Percentiles rank a stretch among this genome's conserved stretches.
These are phyloP conservation scores for Bilobella aurantiaca DNA, from an alignment of 1,140 invertebrate genomes.

Conservation along the genomic window DNA sequence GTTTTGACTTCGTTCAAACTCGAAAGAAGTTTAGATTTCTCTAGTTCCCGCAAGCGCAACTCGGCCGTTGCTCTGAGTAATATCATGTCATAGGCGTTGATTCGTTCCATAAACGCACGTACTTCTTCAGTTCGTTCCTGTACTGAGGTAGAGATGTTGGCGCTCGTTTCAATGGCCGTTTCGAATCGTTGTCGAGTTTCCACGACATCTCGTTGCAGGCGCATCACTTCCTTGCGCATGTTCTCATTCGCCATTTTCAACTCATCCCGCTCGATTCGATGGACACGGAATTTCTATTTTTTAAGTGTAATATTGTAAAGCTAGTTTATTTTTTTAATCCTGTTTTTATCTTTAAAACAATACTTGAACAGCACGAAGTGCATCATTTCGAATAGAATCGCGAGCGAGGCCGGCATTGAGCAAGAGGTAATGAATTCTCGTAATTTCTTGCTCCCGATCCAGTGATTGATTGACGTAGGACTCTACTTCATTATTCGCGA, in stretches of 20 bases:
- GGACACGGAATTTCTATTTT: slow-evolving; percentile 21
- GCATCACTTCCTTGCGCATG: slow-evolving; percentile 17
- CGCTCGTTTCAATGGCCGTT: not conserved
- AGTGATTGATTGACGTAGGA: slow-evolving; percentile 16
- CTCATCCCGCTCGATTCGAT: slow-evolving; percentile 18
- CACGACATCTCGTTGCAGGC: slow-evolving; percentile 11
- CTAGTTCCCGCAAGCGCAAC: slow-evolving; percentile 24
- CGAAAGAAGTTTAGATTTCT: slow-evolving; percentile 21
- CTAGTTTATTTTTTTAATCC: too few species aligned
- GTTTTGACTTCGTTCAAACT: slow-evolving; percentile 20
- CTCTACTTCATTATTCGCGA: slow-evolving; percentile 22
- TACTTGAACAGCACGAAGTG: slow-evolving; percentile 13
- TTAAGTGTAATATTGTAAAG: too few species aligned
- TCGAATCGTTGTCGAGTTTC: slow-evolving; percentile 17
- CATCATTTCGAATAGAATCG: slow-evolving; percentile 26
- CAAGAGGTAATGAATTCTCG: slow-evolving; percentile 20
- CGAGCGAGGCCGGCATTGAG: slow-evolving; percentile 21
- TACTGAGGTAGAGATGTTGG: slow-evolving; percentile 10
- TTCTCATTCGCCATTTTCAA: slow-evolving; percentile 19
- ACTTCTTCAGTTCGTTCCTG: slow-evolving; percentile 28
- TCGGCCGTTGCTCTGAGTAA: slow-evolving; percentile 17
- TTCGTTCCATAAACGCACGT: slow-evolving; percentile 26
- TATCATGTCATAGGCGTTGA: slow-evolving; percentile 23
- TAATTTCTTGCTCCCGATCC: slow-evolving; percentile 16
- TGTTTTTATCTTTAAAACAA: not conserved